Evolutionary conservation across 2,797 vertebrate genomes (phyloP), one percentile per base, ranked within the genome.

Genomic region (Merluccius polli): DNA sequence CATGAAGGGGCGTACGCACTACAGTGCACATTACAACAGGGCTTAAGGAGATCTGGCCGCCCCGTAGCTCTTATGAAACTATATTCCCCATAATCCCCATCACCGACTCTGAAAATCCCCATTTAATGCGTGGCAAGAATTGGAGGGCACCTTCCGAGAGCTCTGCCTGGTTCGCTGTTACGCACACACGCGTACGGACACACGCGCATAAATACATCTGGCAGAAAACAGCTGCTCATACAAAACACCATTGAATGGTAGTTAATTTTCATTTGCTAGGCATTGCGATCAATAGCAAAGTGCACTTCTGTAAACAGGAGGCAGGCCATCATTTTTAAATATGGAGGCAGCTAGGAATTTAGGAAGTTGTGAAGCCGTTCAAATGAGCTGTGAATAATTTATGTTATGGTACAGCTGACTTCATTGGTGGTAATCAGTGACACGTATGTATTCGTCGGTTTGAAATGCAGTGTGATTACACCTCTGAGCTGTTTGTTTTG

Each of bases 1-100:
- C 84, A 79, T 70, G 82, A 82, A 78, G 36, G 78, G 81, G 76
- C 36, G 71, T 81, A 80, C 81, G 85, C 83, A 76, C 83, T 87
- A 74, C 77, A 83, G 65, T 81, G 81, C 83, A 77, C 83, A 77
- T 83, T 87, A 74, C 77, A 83, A 75, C 73, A 2, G 81, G 33
- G 85, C 2, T 87, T 85, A 86, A 83, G 76, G 79, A 88, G 92
- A 90, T 91, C 63, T 85, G 90, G 89, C 76, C 75, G 84, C 85
- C 87, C 83, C 85, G 72, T 76, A 81, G 81, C 75, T 21, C 36
- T 80, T 21, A 89, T 84, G 71, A 89, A 90, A 90, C 87, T 48
- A 88, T 86, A 88, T 85, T 89, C 84, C 76, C 78, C 78, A 79
- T 90, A 91, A 92, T 92, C 87, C 82, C 69, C 83, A 75, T 82